These are phyloP conservation scores for Pardalotus punctatus DNA, from an alignment of 2,113 vertebrate species.

Conservation along the genomic window DNA sequence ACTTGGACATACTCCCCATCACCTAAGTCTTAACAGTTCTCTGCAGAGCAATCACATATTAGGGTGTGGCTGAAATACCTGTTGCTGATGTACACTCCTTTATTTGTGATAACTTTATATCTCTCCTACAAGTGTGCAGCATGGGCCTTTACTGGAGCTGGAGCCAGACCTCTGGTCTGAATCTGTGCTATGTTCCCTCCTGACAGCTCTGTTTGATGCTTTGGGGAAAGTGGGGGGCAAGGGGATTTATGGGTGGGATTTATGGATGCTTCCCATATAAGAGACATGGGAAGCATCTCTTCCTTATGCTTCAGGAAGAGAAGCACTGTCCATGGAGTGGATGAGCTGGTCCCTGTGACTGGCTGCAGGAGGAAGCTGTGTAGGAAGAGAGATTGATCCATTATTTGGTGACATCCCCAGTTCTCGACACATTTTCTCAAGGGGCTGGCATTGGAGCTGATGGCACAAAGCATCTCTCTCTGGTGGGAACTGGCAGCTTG, in stretches of 20 bases:
- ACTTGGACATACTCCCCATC: background rate
- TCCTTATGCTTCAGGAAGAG: no score
- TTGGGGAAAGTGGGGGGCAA: background rate
- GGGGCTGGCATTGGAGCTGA: background rate
- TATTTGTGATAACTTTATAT: background rate
- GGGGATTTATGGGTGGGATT: background rate
- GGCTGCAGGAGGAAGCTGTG: background rate
- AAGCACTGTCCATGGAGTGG: background rate
- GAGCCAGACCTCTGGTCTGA: background rate
- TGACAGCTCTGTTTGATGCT: background rate
- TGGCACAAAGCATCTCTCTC: background rate
- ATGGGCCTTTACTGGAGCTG: background rate
- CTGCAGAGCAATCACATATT: background rate
- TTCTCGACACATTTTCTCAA: fast-evolving
- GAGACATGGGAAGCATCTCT: no score
- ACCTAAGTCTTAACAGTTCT: background rate
- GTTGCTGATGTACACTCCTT: background rate
- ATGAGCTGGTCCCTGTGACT: background rate
- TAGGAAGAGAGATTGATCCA: background rate
- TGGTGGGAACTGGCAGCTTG: background rate
- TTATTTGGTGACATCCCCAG: background rate
- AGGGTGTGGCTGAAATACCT: background rate
- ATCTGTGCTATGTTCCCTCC: background rate
- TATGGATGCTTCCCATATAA: no score
- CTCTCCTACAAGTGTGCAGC: background rate